These are phyloP conservation scores for Lithophane socia DNA, from an alignment of 2,888 invertebrate species.

Conservation along the genomic window DNA sequence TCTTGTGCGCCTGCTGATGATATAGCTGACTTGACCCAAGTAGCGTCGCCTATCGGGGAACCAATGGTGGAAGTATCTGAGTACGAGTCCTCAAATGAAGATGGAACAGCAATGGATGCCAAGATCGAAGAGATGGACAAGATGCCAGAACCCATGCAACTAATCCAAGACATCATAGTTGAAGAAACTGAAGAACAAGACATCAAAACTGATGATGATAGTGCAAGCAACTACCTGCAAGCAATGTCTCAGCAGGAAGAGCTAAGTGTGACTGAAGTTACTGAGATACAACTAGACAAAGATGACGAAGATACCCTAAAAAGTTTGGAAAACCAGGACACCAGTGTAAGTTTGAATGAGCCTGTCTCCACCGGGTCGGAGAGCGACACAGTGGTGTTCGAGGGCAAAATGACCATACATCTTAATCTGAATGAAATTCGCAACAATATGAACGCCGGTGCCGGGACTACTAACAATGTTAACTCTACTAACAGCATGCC, in stretches of 20 bases:
- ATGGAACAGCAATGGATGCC: constrained; percentile 76
- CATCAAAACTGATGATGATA: constrained; percentile 83
- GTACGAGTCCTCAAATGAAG: constrained; percentile 88
- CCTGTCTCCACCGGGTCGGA: constrained; percentile 86
- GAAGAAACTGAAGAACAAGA: constrained; percentile 87
- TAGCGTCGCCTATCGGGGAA: constrained; percentile 87
- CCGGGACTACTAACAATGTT: constrained; percentile 83
- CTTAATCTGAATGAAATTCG: constrained; percentile 89
- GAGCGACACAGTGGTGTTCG: constrained; percentile 88
- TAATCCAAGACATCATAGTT: constrained; percentile 82
- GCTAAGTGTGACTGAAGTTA: constrained; percentile 84
- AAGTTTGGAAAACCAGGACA: constrained; percentile 89
- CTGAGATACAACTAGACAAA: constrained; percentile 89
- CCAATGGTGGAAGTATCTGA: constrained; percentile 85
- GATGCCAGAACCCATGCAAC: constrained; percentile 72
- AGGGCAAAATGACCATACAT: constrained; percentile 90
- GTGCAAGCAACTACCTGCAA: constrained; percentile 86
- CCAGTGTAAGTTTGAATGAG: constrained; percentile 90
- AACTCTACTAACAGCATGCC: constrained; percentile 87
- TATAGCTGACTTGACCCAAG: constrained; percentile 91
- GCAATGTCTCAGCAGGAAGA: constrained; percentile 87
- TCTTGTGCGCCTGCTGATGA: constrained; percentile 95
- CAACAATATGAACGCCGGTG: constrained; percentile 87
- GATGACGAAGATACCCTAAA: constrained; percentile 89
- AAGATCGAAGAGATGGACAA: constrained; percentile 80